A percentile compares a stretch with the other conserved stretches of the same genome.
Conservation (phyloP, 2,888 invertebrate species). For the Tetropium fuscum region DNA sequence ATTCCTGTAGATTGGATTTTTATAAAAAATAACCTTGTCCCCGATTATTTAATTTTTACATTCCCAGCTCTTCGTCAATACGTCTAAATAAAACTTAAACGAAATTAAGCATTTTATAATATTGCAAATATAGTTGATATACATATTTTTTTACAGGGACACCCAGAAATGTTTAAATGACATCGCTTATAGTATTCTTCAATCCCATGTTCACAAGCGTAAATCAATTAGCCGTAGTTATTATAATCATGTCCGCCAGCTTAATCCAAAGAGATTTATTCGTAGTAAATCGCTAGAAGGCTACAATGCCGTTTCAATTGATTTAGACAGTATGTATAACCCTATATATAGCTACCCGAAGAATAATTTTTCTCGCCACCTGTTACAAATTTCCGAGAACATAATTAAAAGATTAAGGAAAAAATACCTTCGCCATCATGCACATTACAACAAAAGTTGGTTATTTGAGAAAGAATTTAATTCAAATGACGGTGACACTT, state of each 20-base stretch:
- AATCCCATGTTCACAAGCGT: not conserved
- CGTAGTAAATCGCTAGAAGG: conserved; percentile 7
- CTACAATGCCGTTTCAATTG: conserved; percentile 28
- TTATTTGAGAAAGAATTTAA: conserved; percentile 5
- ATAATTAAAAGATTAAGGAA: conserved; percentile 12
- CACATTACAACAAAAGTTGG: not conserved
- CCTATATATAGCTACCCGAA: conserved; percentile 22
- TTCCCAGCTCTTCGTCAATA: too few relatives aligned
- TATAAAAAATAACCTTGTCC: too few relatives aligned
- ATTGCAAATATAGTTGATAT: too few relatives aligned
- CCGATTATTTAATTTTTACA: too few relatives aligned
- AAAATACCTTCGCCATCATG: not conserved
- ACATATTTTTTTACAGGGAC: conserved; percentile 28
- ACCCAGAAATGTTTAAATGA: not conserved
- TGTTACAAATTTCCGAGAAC: conserved; percentile 29
- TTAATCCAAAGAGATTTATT: not conserved
- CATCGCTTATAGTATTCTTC: conserved; percentile 1
- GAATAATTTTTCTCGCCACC: conserved; percentile 6
- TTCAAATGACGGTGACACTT: conserved; percentile 8
- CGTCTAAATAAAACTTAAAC: too few relatives aligned
- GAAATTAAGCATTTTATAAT: too few relatives aligned
- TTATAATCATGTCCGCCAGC: not conserved
- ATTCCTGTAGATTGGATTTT: too few relatives aligned
- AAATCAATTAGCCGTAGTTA: conserved; percentile 3
- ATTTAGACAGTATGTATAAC: conserved; percentile 26